Evolutionary conservation across 2,888 invertebrate genomes (phyloP).

Genomic region (Trissonchulus sp.): DNA sequence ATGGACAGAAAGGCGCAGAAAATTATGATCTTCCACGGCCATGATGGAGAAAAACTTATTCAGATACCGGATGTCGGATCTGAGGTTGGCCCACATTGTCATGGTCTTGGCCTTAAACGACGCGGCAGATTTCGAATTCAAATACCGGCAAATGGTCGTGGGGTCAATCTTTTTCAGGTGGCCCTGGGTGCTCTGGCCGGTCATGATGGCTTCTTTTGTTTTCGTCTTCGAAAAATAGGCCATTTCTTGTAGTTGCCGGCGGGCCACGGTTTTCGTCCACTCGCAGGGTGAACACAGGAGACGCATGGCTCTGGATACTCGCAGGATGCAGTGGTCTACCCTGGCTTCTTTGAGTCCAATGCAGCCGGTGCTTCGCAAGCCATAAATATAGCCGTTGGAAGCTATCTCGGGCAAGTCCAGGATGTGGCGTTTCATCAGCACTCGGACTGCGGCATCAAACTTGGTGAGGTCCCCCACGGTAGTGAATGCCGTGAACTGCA

Average conservation of each 20-base stretch:
- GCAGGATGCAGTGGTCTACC: background rate
- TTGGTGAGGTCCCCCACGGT: background rate
- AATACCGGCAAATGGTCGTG: background rate
- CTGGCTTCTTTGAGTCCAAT: background rate
- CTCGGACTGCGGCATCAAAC: background rate
- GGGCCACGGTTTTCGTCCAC: background rate
- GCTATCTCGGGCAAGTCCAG: background rate
- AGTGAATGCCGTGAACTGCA: background rate
- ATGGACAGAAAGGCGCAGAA: background rate
- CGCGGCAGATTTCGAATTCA: too few species aligned
- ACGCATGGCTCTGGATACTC: background rate
- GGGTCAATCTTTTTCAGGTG: background rate
- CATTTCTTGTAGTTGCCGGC: background rate
- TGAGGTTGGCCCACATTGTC: too few species aligned
- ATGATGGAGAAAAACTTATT: too few species aligned
- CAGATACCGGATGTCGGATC: too few species aligned
- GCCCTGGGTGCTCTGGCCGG: background rate
- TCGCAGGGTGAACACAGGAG: background rate
- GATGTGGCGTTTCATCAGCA: background rate
- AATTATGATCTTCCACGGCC: too few species aligned
- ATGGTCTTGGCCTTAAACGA: too few species aligned
- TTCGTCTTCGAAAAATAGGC: background rate
- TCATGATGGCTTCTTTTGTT: background rate
- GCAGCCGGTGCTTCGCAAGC: background rate
- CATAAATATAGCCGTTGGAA: background rate